phyloP scores from a whole-genome alignment of 2,888 invertebrate species.

The Orchesella flavescens region DNA sequence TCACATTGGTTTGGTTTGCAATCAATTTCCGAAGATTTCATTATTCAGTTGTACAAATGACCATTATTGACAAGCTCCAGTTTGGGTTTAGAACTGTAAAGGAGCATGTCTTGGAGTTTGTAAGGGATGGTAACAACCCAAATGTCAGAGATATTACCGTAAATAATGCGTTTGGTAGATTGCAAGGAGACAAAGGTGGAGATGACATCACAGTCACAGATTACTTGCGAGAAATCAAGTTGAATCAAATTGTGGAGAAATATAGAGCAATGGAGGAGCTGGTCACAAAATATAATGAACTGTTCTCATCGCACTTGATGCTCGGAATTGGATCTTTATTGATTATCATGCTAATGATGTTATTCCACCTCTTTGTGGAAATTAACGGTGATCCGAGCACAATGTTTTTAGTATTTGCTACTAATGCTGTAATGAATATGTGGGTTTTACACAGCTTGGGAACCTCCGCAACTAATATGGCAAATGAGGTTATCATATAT shows the following conservation, averaged over 20 bases:
- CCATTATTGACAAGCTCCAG: conserved; percentile 28
- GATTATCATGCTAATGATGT: conserved; percentile 31
- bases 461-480: conserved; percentile 29
- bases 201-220: neutral
- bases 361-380: conserved; percentile 49
- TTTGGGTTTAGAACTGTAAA: conserved; percentile 33
- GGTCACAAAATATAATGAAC: conserved; percentile 32
- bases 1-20: conserved; percentile 5
- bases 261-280: conserved; percentile 38
- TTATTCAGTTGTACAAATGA: conserved; percentile 10
- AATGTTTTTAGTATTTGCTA: conserved; percentile 4
- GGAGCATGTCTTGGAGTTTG: conserved; percentile 10
- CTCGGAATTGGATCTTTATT: conserved; percentile 34
- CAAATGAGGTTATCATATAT: conserved; percentile 33
- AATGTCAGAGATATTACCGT: too few relatives aligned
- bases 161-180: too few relatives aligned
- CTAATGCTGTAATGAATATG: conserved; percentile 25
- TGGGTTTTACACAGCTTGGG: conserved; percentile 33
- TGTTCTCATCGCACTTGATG: conserved; percentile 35
- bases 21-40: conserved; percentile 18
- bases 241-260: conserved; percentile 30
- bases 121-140: neutral
- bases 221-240: conserved; percentile 28
- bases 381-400: neutral
- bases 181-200: too few relatives aligned